phyloP scores from a whole-genome alignment of 2,113 vertebrate species.

The Siniperca knerii region DNA sequence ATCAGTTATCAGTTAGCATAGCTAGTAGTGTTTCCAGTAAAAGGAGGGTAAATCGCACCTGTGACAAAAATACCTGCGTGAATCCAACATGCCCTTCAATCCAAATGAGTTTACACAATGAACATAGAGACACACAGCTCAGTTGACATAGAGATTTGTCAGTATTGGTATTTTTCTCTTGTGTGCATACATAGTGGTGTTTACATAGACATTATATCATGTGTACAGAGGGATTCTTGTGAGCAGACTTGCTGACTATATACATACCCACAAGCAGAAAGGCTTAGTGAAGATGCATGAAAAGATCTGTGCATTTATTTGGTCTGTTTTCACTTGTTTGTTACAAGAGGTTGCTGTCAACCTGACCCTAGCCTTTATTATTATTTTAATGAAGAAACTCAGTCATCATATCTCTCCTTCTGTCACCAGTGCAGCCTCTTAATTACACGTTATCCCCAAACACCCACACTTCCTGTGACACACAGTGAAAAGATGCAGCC shows the following conservation, averaged over 20 bases:
- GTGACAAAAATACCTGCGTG: background rate
- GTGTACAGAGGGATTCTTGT: slow-evolving; percentile 61
- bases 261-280: slow-evolving; percentile 1
- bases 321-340: slow-evolving; percentile 17
- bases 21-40: background rate
- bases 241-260: slow-evolving; percentile 13
- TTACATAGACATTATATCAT: slow-evolving; percentile 39
- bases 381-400: slow-evolving; percentile 28
- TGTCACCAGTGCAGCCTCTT: slow-evolving; percentile 26
- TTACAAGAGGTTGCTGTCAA: background rate
- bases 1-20: background rate
- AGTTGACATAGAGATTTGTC: slow-evolving; percentile 62
- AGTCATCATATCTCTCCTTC: slow-evolving; percentile 19
- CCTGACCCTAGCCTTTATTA: slow-evolving; percentile 24
- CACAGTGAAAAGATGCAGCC: slow-evolving; percentile 47
- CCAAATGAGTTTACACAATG: slow-evolving; percentile 46
- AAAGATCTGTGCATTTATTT: background rate
- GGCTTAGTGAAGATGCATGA: slow-evolving; percentile 17
- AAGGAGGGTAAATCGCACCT: background rate
- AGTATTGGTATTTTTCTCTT: slow-evolving; percentile 31
- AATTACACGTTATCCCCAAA: slow-evolving; percentile 32
- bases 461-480: slow-evolving; percentile 41
- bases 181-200: slow-evolving; percentile 23
- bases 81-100: background rate
- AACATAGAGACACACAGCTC: slow-evolving; percentile 8